These are phyloP conservation scores for Apostichopus japonicus DNA, from an alignment of 35 echinoderm and acorn worm species.

Conservation along the genomic window DNA sequence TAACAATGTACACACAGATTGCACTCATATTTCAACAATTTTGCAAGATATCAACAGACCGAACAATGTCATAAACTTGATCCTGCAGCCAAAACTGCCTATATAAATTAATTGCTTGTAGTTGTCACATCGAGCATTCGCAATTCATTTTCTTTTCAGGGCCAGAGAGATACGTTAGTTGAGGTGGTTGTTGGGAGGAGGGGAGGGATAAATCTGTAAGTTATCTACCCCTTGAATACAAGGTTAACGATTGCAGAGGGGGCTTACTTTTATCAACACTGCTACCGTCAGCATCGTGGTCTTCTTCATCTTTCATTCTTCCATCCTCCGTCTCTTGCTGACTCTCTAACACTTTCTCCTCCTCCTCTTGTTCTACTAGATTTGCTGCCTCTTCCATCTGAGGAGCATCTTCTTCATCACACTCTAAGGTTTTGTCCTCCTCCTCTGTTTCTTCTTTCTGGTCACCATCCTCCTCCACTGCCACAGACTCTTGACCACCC, in stretches of 20 bases:
- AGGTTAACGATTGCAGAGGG: neutral
- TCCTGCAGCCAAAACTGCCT: no score
- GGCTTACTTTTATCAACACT: neutral
- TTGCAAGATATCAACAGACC: no score
- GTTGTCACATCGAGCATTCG: no score
- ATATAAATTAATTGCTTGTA: no score
- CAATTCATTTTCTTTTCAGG: no score
- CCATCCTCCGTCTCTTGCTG: neutral
- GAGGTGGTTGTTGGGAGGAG: no score
- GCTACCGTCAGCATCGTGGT: neutral
- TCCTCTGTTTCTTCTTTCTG: neutral
- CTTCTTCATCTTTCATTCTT: neutral
- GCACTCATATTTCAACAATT: no score
- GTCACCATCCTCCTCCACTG: neutral
- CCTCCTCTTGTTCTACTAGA: constrained; percentile 4
- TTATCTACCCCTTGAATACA: no score
- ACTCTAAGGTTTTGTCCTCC: neutral
- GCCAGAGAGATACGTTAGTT: no score
- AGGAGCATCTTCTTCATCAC: neutral
- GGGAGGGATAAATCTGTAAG: no score
- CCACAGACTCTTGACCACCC: neutral
- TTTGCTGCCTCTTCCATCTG: neutral
- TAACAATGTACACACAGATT: no score
- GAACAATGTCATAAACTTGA: no score
- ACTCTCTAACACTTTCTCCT: neutral